Base-by-base conservation (phyloP, 2,113 vertebrate genomes). In the Dromaius novaehollandiae region DNA sequence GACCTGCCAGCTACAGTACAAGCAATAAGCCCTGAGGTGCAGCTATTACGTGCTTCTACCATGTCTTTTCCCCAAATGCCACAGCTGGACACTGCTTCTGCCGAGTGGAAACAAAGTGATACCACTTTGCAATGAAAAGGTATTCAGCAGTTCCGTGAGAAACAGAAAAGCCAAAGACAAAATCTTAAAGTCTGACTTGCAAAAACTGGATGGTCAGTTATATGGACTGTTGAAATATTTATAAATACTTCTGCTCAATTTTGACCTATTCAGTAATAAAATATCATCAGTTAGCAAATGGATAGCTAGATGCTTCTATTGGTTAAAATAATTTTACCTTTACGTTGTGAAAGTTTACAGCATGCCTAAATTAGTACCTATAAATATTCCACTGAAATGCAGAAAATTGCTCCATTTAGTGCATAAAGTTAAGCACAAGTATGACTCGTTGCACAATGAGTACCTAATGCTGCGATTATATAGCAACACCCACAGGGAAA, bases 401-500 rank as follows among this genome's bases (percentile, higher is more conserved):
- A 42, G 10, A 14, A 32, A 34, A 17, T 58, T 28, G 28, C 30
- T 50, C 14, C 32, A 36, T 32, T 77, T 2, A 7, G 48, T 36
- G 48, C 21, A 28, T 9, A 9, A 63, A 12, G 48, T 5, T 25
- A 63, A 40, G 28, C 24, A 4, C 20, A 7, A 11, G 13, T n/a
- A 8, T 17, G 34, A 10, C 7, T 32, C 21, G 24, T n/a, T 40
- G 69, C 38, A 2, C 9, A 2, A 14, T 5, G 32, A 60, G 14
- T 12, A 21, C 32, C 16, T 21, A 2, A 10, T 1, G 9, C 38
- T 24, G 36, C 2, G 32, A 9, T 25, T 46, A 12, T 2, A 13
- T 50, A 44, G 50, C 50, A 58, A 42, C n/a, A 34, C 15, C 40
- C 64, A 14, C 73, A 7, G 3, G 18, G 42, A 28, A n/a, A 16